A percentile compares a stretch with the other conserved stretches of the same genome.
These are phyloP conservation scores for Caenorhabditis auriculariae DNA, from an alignment of 2,888 invertebrate genomes.

Conservation along the genomic window DNA sequence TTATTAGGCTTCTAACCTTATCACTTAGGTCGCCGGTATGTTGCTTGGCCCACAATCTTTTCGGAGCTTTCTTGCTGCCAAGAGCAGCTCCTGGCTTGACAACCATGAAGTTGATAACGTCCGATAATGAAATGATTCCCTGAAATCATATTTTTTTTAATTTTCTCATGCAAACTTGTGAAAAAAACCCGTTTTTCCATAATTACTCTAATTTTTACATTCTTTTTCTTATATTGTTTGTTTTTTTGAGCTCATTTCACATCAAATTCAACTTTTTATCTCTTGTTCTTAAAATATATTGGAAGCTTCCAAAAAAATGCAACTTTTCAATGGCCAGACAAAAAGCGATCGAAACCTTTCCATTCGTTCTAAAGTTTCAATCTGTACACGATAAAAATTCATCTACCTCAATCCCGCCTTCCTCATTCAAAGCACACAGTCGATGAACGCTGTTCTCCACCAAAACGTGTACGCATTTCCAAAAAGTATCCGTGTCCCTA, in stretches of 20 bases:
- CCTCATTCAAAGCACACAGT: constrained; percentile 42
- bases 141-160: neutral
- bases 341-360: no score
- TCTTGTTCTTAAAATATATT: no score
- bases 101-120: constrained; percentile 49
- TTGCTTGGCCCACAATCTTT: constrained; percentile 25
- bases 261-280: no score
- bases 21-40: constrained; percentile 38
- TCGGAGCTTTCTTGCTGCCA: constrained; percentile 13
- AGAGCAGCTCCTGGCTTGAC: constrained; percentile 37
- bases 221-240: no score
- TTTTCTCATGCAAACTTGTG: no score
- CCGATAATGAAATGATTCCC: constrained; percentile 49
- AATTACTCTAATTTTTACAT: no score
- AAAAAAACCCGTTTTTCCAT: no score
- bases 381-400: neutral
- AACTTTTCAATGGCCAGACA: no score
- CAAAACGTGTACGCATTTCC: constrained; percentile 44
- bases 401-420: constrained; percentile 41
- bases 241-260: no score
- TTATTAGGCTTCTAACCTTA: constrained; percentile 16
- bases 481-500: constrained; percentile 44
- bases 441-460: constrained; percentile 50
- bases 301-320: no score
- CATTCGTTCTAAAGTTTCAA: no score